Conservation (phyloP, 2,888 invertebrate genomes). For the Clanis bilineata region DNA sequence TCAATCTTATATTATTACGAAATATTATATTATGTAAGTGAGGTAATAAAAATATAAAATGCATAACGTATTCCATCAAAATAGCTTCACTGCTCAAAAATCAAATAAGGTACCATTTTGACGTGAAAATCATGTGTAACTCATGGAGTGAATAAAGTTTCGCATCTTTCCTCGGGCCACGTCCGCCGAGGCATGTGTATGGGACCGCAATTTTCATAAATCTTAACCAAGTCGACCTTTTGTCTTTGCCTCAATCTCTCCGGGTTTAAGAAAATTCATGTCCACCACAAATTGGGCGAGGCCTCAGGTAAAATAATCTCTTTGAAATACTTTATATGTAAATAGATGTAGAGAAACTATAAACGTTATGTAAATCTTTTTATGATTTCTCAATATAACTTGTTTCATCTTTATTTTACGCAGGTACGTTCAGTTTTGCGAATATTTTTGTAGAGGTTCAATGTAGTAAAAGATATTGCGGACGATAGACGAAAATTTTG, state of each 20-base stretch:
- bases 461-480: not conserved
- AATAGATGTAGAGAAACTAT: slow-evolving; percentile 53
- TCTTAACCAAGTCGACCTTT: slow-evolving; percentile 66
- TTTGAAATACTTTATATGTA: slow-evolving; percentile 47
- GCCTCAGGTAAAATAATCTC: slow-evolving; percentile 43
- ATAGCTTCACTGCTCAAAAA: not conserved
- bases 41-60: not conserved
- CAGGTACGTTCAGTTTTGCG: not conserved
- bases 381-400: slow-evolving; percentile 57
- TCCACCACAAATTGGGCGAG: slow-evolving; percentile 65
- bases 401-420: slow-evolving; percentile 29
- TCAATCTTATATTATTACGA: too few relatives aligned
- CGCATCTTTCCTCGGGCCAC: slow-evolving; percentile 9
- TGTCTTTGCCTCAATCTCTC: slow-evolving; percentile 66
- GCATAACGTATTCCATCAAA: not conserved
- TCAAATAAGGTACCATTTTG: not conserved
- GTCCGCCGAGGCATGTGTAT: slow-evolving; percentile 23
- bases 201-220: slow-evolving; percentile 71
- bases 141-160: slow-evolving; percentile 13
- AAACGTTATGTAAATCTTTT: slow-evolving; percentile 60
- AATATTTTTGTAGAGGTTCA: not conserved
- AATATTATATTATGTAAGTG: too few relatives aligned
- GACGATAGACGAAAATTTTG: not conserved
- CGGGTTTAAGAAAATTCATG: slow-evolving; percentile 71
- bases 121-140: not conserved